phyloP scores from a whole-genome alignment of 2,888 invertebrate species.

The Chaetogeoica ovagalla region DNA sequence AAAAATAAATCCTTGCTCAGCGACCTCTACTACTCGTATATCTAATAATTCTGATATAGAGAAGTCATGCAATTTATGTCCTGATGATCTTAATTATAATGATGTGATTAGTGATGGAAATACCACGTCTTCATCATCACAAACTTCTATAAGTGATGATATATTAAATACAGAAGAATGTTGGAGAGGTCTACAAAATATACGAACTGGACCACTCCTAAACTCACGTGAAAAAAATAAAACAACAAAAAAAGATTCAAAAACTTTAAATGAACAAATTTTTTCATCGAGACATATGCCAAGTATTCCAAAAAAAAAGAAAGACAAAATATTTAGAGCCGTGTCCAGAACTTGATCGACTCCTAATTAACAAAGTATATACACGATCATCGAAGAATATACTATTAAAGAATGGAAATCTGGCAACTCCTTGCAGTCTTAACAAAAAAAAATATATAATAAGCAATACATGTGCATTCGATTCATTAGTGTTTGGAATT shows the following conservation, averaged over 20 bases:
- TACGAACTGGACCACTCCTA: not conserved
- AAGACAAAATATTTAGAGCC: conserved; percentile 4
- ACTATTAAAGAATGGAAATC: not conserved
- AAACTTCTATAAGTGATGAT: not conserved
- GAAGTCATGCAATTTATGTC: not conserved
- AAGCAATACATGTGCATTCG: conserved; percentile 4
- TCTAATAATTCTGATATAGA: not conserved
- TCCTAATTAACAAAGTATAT: not conserved
- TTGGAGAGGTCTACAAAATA: conserved; percentile 1
- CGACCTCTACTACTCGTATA: not conserved
- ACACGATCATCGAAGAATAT: not conserved
- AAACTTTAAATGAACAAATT: too few species aligned
- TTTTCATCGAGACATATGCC: not conserved
- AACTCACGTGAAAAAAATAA: not conserved
- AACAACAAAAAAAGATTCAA: too few species aligned
- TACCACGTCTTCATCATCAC: not conserved
- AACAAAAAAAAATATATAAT: conserved; percentile 2
- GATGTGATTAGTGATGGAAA: not conserved
- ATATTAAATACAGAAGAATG: conserved; percentile 1
- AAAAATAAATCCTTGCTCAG: not conserved
- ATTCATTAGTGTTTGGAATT: not conserved
- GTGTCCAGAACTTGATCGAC: not conserved
- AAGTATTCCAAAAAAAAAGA: not conserved
- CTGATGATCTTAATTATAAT: not conserved
- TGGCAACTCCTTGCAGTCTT: not conserved